Base-by-base conservation (phyloP, 2,113 vertebrate species). In the Ammodytes dubius region DNA sequence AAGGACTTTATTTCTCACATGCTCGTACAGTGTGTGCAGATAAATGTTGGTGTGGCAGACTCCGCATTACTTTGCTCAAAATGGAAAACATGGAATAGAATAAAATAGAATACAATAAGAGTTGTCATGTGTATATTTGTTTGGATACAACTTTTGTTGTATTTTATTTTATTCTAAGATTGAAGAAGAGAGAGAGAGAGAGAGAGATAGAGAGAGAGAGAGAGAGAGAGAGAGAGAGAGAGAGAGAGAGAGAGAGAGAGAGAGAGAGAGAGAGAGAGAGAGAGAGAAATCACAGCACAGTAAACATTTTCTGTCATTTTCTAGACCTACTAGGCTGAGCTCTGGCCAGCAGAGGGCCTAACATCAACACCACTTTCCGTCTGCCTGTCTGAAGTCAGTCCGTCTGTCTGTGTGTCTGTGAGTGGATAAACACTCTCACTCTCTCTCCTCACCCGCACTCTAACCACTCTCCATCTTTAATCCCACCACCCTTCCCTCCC, bases 401-500 rank as follows among this genome's bases (percentile, higher is more conserved):
- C 66, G 46, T 15, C 9, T 79, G 61, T 61, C 71, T 81, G 52
- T 83, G 75, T 64, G 54, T 81, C 69, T 27, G 27, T 73, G 66
- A 57, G 40, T 63, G 80, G 82, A 91, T 89, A 86, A 91, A 90
- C 84, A 82, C 70, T 67, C 87, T 81, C 77, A 90, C 84, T 81
- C 70, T 70, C 87, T 81, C 77, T 82, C 69, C 77, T 42, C 74
- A 77, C 79, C 60, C 63, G 61, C 81, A 81, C 74, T 88, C 81
- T 56, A 86, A 87, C 78, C 66, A 91, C 90, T 89, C 91, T 81
- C 92, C 81, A 83, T 92, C 92, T 91, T 92, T 94, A 95, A 94
- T 89, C 88, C 86, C 85, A 42, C 61, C 67, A 77, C 66, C 81
- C 89, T 49, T 86, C 82, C 87, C 84, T 88, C 86, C 85, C 88